Conservation (phyloP, 1,140 invertebrate species). For the Panagrolaimus sp. region DNA sequence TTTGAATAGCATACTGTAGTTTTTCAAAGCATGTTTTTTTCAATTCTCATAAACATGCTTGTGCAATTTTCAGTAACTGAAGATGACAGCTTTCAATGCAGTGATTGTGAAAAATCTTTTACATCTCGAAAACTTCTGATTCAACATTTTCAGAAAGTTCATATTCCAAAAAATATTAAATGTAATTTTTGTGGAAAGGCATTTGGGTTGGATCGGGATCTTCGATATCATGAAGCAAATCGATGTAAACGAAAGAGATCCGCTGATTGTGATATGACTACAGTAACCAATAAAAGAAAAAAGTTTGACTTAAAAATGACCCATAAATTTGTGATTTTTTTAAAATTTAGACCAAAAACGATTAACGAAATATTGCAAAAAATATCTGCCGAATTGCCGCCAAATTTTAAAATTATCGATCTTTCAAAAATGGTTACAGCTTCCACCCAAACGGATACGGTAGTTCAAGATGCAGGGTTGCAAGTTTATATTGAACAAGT, state of each 20-base stretch:
- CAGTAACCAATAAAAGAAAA: not conserved
- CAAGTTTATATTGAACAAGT: constrained; percentile 1
- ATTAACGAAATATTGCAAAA: too few relatives aligned
- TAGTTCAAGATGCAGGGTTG: not conserved
- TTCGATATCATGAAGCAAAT: not conserved
- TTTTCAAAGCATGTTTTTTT: too few relatives aligned
- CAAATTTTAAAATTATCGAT: too few relatives aligned
- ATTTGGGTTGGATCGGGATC: not conserved
- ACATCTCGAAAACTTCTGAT: not conserved
- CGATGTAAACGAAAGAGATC: not conserved
- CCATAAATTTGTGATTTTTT: not conserved
- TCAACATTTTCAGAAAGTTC: constrained; percentile 3
- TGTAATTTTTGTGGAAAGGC: not conserved
- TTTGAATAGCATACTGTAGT: too few relatives aligned
- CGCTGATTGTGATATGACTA: not conserved
- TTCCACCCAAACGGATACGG: too few relatives aligned
- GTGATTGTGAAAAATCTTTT: not conserved
- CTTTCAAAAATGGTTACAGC: too few relatives aligned
- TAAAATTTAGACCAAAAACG: too few relatives aligned
- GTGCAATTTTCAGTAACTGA: not conserved
- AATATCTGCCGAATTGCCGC: too few relatives aligned
- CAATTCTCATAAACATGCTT: not conserved
- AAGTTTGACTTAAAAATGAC: not conserved
- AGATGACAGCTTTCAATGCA: not conserved
- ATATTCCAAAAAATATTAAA: not conserved